Evolutionary conservation across 2,888 invertebrate species (phyloP).

Genomic region (Autographa pulchrina): DNA sequence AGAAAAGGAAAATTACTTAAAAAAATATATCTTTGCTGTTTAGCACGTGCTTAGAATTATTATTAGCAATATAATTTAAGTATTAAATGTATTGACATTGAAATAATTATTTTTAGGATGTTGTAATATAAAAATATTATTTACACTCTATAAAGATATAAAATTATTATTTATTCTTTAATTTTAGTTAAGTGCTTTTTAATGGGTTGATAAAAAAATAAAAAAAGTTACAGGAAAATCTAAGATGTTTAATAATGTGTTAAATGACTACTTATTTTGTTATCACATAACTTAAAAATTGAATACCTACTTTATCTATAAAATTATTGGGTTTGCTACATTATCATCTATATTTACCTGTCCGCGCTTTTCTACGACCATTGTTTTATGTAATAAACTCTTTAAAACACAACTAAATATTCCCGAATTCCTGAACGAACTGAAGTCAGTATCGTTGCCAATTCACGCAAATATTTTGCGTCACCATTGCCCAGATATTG

Average conservation of each 20-base stretch:
- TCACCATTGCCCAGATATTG: constrained; percentile 39
- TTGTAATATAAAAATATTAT: too few relatives aligned
- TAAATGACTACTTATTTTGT: neutral
- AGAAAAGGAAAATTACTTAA: constrained; percentile 21
- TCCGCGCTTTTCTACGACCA: neutral
- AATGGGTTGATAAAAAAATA: too few relatives aligned
- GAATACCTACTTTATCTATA: neutral
- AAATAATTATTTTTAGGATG: too few relatives aligned
- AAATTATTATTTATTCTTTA: too few relatives aligned
- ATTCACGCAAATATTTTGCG: constrained; percentile 38
- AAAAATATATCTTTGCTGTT: constrained; percentile 16
- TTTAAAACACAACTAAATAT: constrained; percentile 40
- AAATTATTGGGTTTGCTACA: neutral
- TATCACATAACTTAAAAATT: neutral
- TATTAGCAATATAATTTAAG: neutral
- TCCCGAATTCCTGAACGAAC: constrained; percentile 34
- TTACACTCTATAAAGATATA: too few relatives aligned
- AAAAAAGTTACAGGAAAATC: too few relatives aligned
- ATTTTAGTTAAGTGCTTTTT: too few relatives aligned
- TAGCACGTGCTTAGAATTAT: constrained; percentile 7
- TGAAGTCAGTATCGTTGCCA: constrained; percentile 35
- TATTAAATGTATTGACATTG: neutral
- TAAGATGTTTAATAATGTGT: neutral
- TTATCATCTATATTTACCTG: neutral
- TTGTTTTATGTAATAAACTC: constrained; percentile 15